Conservation (phyloP, 2,888 invertebrate species). For the Ellobium chinense region DNA sequence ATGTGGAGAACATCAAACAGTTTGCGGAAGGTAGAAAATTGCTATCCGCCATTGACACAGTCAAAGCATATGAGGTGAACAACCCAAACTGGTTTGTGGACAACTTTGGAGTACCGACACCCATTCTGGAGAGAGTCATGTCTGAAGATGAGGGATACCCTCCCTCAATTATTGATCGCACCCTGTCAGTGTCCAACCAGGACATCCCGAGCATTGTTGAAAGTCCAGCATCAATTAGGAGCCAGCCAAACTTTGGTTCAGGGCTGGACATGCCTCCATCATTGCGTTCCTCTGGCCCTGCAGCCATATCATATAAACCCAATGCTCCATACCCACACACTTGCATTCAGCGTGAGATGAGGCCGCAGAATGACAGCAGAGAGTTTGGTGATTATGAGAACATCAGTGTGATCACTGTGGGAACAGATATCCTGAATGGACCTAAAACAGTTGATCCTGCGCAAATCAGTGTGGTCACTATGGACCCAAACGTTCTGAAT, state of each 20-base stretch:
- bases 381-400: too few species aligned
- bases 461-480: neutral
- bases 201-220: neutral
- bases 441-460: neutral
- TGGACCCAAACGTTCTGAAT: neutral
- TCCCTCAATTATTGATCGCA: neutral
- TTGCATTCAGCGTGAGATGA: neutral
- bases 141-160: neutral
- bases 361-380: neutral
- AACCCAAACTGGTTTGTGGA: slow-evolving; percentile 20
- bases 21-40: neutral
- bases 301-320: neutral
- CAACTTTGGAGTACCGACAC: slow-evolving; percentile 2
- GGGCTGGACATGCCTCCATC: too few species aligned
- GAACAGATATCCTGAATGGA: neutral
- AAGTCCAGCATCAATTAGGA: neutral
- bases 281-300: neutral
- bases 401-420: neutral
- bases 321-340: neutral
- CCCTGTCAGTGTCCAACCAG: neutral
- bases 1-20: neutral
- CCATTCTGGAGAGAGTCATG: neutral
- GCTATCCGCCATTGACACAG: neutral
- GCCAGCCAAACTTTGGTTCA: neutral
- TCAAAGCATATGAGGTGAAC: neutral